Base-by-base conservation (phyloP, 2,888 invertebrate genomes). In the Silvanus unidentatus region DNA sequence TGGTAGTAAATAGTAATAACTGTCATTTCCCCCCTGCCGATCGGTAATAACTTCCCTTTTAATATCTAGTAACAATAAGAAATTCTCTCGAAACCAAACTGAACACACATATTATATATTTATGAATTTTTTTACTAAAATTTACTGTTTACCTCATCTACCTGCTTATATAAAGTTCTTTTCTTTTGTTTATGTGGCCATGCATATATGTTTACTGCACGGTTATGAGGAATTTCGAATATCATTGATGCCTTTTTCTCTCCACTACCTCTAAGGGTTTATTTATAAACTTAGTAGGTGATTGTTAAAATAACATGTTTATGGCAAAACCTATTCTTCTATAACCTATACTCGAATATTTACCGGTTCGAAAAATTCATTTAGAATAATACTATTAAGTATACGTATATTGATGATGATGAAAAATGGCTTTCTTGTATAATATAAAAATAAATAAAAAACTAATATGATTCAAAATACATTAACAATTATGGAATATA, bases 91-190 rank as follows among this genome's bases (percentile, higher is more conserved):
- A 62, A 63, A 63, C 58, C 60, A 55, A 62, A 37, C 14, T 65
- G 55, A 60, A 64, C 64, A 51, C 65, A 64, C 64, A 62, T 65
- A 60, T 66, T 65, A 66, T 61, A 62, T 66, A 66, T 68, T 66
- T 68, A 66, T 62, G 65, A 59, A 55, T 59, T 59, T 55, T 55
- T 51, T 55, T 59, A 59, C 55, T 54, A 55, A 61, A 58, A 53
- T 52, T 53, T 51, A 54, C 53, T 49, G 50, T 57, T 57, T 51
- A 54, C 53, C 55, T 52, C 54, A 50, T 60, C 60, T 60, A 60
- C 60, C 62, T 62, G 59, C 57, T 57, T 54, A 52, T 52, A 50
- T 48, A 22, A 22, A 32, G 44, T 43, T 29, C 30, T 40, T 40
- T 38, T 42, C 46, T 49, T 57, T 61, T 61, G 59, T 61, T 62